Evolutionary conservation across 1,140 invertebrate genomes (phyloP), one percentile per base, ranked within the genome.

Genomic region (Cyphomyrmex costatus): DNA sequence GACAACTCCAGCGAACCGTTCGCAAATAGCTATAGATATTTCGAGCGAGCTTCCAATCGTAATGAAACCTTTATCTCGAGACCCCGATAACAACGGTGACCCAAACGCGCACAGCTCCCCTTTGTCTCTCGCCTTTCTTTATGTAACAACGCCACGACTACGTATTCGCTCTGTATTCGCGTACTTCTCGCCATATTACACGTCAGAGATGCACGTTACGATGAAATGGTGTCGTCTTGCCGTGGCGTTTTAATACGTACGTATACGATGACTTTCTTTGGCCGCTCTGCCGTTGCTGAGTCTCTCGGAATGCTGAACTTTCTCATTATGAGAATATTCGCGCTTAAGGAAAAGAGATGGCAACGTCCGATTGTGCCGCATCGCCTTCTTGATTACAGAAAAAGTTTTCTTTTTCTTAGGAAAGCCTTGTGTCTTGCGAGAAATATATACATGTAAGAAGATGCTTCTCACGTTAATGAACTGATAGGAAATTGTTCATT

Each of bases 291-390:
- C 71, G 49, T 53, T 33, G 46, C 49, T 51, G 46, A 30, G 30
- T 61, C 27, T 65, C n/a, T 3, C 51, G 68, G 61, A 51, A 74
- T 61, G 46, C 58, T 73, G 76, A 89, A 82, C 79, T 87, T 90
- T 87, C 88, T 89, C 74, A 77, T 90, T 89, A 90, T 76, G 33
- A n/a, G 66, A 21, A 74, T 78, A 89, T 84, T 70, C 78, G 60
- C n/a, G 85, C 53, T 68, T 74, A 27, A 53, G 61, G 51, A 58
- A 80, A 70, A 56, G 16, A 36, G 5, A 33, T 58, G 46, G 16
- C 36, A 12, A 42, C 27, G 73, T 89, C 66, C 65, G 78, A 84
- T 87, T 90, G 53, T 70, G 21, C 30, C 33, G 33, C 58, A 71
- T 80, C 46, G 63, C 21, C 51, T 58, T 82, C 53, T 60, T 71